Evolutionary conservation across 2,888 invertebrate genomes (phyloP).

Genomic region (Drosophila pseudotakahashii): DNA sequence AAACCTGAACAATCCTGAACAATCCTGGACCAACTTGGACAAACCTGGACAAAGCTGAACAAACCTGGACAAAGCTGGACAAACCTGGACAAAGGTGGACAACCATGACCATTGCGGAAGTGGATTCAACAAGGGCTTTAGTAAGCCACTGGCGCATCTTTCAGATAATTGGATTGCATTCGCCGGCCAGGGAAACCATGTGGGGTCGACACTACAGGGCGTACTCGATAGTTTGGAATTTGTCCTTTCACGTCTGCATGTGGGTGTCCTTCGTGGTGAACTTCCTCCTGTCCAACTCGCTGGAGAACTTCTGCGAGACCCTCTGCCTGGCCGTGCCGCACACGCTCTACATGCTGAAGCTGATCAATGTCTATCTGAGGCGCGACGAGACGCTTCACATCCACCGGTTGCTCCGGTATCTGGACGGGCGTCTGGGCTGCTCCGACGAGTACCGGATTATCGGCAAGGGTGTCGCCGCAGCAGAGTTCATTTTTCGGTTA

Average conservation of each 20-base stretch:
- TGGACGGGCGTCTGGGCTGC: constrained; percentile 66
- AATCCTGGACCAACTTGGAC: neutral
- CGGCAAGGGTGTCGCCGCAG: constrained; percentile 4
- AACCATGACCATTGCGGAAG: constrained; percentile 13
- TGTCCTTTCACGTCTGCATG: constrained; percentile 42
- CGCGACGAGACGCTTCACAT: constrained; percentile 53
- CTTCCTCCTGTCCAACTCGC: constrained; percentile 50
- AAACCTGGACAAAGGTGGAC: no score
- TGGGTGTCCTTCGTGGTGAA: constrained; percentile 58
- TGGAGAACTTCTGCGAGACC: constrained; percentile 69
- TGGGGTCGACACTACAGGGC: constrained; percentile 61
- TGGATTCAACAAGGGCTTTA: constrained; percentile 66
- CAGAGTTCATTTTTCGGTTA: neutral
- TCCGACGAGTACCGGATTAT: constrained; percentile 57
- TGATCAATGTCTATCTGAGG: constrained; percentile 56
- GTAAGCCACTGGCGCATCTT: constrained; percentile 76
- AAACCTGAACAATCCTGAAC: neutral
- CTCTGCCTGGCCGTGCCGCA: constrained; percentile 60
- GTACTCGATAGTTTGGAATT: constrained; percentile 59
- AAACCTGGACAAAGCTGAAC: no score
- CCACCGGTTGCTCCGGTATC: constrained; percentile 50
- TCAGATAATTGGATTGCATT: constrained; percentile 67
- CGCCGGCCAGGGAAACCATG: constrained; percentile 41
- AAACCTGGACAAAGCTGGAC: neutral
- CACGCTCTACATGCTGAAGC: constrained; percentile 66